phyloP scores from a whole-genome alignment of 2,113 vertebrate species.

The Pipra filicauda region DNA sequence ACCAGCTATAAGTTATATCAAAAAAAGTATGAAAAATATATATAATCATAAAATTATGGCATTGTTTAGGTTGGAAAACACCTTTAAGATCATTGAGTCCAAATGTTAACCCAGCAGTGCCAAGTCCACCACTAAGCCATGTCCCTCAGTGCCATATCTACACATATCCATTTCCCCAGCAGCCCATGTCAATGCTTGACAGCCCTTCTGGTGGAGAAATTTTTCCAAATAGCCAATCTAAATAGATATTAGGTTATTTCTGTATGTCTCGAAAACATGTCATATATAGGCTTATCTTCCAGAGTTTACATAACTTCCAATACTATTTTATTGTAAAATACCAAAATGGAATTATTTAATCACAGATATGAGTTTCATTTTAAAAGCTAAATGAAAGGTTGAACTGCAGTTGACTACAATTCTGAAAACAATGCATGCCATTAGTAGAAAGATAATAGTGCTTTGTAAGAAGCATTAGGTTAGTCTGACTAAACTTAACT shows the following conservation, averaged over 20 bases:
- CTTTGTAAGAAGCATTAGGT: not conserved
- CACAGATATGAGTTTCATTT: not conserved
- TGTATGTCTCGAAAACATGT: not conserved
- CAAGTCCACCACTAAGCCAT: not conserved
- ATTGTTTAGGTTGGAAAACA: not conserved
- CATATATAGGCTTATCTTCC: not conserved
- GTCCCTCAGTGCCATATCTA: not conserved
- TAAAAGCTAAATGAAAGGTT: not conserved
- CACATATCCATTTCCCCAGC: not conserved
- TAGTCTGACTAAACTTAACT: slow-evolving; percentile 2
- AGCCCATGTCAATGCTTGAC: not conserved
- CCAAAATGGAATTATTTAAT: not conserved
- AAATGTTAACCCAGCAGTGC: not conserved
- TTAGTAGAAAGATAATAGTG: not conserved
- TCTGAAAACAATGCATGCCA: not conserved
- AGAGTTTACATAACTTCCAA: not conserved
- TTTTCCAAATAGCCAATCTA: not conserved
- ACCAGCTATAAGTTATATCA: not conserved
- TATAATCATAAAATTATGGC: not conserved
- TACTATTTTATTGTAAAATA: not conserved
- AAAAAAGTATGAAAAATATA: not conserved
- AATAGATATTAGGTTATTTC: not conserved
- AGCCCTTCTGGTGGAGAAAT: not conserved
- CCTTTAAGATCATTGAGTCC: not conserved
- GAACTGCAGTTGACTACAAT: not conserved